Percentiles rank a stretch among this genome's conserved stretches.
Conservation (phyloP, 2,888 invertebrate species). For the Lasioglossum malachurum region DNA sequence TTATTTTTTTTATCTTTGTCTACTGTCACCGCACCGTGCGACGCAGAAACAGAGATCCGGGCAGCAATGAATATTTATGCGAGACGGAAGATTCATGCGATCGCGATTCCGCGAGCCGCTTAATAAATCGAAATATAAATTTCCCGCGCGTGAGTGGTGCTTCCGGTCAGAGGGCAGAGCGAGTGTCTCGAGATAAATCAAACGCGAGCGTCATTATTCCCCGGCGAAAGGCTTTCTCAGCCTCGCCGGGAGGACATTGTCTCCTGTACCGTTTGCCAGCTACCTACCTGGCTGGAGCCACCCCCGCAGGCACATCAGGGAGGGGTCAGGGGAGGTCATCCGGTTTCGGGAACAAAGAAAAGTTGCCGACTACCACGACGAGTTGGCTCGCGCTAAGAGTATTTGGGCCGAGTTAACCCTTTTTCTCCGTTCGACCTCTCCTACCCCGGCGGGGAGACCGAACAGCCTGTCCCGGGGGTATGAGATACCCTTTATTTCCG, state of each 20-base stretch:
- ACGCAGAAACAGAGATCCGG: not conserved
- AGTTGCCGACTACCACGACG: slow-evolving; percentile 63
- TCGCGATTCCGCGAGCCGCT: slow-evolving; percentile 6
- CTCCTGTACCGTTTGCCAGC: slow-evolving; percentile 57
- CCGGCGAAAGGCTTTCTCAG: slow-evolving; percentile 54
- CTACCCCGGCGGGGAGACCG: slow-evolving; percentile 31
- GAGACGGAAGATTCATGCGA: not conserved
- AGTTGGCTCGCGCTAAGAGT: slow-evolving; percentile 66
- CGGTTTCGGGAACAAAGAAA: slow-evolving; percentile 67
- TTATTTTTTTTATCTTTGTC: not conserved
- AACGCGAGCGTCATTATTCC: slow-evolving; percentile 62
- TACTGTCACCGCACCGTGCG: not conserved
- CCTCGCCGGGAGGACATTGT: slow-evolving; percentile 59
- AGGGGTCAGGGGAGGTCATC: slow-evolving; percentile 37
- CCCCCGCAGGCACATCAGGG: not conserved
- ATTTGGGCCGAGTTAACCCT: slow-evolving; percentile 71
- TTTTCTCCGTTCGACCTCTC: slow-evolving; percentile 59
- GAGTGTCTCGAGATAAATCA: slow-evolving; percentile 52
- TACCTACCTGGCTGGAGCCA: slow-evolving; percentile 26
- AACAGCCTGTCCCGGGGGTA: slow-evolving; percentile 48
- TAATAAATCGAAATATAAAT: slow-evolving; percentile 44
- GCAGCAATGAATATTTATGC: not conserved
- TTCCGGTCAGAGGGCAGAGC: slow-evolving; percentile 44
- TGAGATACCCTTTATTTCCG: slow-evolving; percentile 71
- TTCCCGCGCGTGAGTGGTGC: slow-evolving; percentile 20